Conservation (phyloP, 2,113 vertebrate genomes). For the Pelusios castaneus region DNA sequence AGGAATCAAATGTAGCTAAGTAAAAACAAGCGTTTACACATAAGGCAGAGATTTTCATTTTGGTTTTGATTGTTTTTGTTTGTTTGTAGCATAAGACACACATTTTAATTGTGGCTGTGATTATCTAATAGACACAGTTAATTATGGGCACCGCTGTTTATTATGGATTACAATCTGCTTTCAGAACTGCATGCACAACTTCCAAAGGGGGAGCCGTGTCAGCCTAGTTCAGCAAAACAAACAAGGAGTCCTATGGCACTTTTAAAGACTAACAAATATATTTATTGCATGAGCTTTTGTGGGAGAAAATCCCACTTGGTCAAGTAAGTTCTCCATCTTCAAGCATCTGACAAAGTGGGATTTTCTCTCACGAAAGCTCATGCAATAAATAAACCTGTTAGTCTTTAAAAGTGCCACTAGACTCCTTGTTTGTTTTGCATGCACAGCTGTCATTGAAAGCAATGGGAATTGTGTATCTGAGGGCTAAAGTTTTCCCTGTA, state of each 20-base stretch:
- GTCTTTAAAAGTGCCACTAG: too few relatives aligned
- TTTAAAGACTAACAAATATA: too few relatives aligned
- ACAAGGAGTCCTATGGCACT: too few relatives aligned
- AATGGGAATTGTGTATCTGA: rapidly evolving
- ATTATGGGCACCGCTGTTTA: rapidly evolving
- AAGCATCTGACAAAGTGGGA: too few relatives aligned
- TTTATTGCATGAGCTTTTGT: too few relatives aligned
- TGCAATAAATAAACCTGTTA: too few relatives aligned
- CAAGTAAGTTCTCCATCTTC: too few relatives aligned
- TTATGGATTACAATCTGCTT: rapidly evolving
- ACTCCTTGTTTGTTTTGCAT: background rate
- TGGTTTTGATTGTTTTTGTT: background rate
- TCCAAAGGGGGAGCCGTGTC: too few relatives aligned
- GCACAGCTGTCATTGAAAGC: background rate
- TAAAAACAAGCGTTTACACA: background rate
- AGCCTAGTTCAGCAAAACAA: too few relatives aligned
- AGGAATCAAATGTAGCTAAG: background rate
- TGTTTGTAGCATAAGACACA: background rate
- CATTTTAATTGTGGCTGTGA: background rate
- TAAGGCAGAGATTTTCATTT: background rate
- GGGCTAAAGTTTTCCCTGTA: background rate
- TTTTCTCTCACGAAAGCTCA: too few relatives aligned
- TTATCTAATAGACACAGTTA: background rate
- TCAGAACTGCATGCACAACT: rapidly evolving
- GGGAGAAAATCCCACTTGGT: too few relatives aligned